Evolutionary conservation across 2,113 vertebrate species (phyloP).

Genomic region (Thryonomys swinderianus): DNA sequence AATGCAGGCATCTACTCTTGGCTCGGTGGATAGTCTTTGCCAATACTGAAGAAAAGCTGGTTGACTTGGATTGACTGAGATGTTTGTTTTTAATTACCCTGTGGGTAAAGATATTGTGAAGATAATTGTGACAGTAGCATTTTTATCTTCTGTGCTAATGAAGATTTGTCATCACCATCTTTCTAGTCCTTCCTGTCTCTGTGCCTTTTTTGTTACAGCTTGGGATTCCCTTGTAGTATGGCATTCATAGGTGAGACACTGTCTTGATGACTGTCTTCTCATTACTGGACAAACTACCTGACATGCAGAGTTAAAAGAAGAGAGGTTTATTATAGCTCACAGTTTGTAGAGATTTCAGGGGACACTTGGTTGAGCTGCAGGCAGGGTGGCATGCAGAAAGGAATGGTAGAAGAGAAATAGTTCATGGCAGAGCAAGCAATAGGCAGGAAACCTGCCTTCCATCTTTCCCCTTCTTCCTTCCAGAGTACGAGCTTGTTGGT

Average conservation of each 20-base stretch:
- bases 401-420: neutral
- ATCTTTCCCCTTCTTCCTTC: neutral
- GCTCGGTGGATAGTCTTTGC: neutral
- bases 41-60: neutral
- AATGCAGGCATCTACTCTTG: neutral
- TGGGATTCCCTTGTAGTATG: neutral
- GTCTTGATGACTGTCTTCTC: neutral
- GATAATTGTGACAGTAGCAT: neutral
- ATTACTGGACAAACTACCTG: neutral
- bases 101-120: neutral
- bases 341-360: neutral
- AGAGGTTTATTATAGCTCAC: neutral
- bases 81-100: neutral
- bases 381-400: neutral
- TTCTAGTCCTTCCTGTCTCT: neutral
- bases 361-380: neutral
- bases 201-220: neutral
- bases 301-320: neutral
- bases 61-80: neutral
- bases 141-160: neutral
- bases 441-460: neutral
- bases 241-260: neutral
- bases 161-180: neutral
- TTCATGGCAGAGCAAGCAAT: neutral
- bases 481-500: neutral